phyloP scores from a whole-genome alignment of 2,888 invertebrate species.

The Dasypogon diadema region DNA sequence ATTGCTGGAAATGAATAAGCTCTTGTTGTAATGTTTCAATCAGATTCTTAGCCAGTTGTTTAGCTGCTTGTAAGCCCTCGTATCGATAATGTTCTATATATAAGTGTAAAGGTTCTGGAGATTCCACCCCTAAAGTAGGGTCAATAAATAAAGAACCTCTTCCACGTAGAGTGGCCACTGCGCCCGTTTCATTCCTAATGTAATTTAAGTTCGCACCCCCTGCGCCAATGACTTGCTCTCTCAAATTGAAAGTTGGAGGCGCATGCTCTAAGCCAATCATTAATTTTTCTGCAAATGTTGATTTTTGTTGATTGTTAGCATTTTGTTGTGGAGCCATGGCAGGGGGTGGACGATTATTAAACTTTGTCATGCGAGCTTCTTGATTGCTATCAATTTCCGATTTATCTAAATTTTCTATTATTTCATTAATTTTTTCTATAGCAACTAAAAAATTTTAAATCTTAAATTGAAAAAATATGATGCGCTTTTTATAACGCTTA shows the following conservation, averaged over 20 bases:
- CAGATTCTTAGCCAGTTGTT: slow-evolving; percentile 80
- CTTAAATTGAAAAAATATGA: no score
- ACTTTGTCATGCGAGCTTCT: slow-evolving; percentile 53
- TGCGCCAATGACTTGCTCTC: slow-evolving; percentile 79
- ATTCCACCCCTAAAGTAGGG: slow-evolving; percentile 72
- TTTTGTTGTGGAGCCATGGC: slow-evolving; percentile 53
- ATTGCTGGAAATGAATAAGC: slow-evolving; percentile 63
- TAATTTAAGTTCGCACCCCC: slow-evolving; percentile 81
- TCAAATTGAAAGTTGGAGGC: slow-evolving; percentile 80
- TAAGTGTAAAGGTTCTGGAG: slow-evolving; percentile 80
- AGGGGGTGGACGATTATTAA: slow-evolving; percentile 53
- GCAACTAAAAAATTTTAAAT: slow-evolving; percentile 60
- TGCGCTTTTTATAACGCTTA: slow-evolving; percentile 59
- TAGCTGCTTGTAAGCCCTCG: slow-evolving; percentile 73
- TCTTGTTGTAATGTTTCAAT: slow-evolving; percentile 81
- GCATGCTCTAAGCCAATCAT: slow-evolving; percentile 83
- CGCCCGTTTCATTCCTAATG: slow-evolving; percentile 81
- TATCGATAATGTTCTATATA: slow-evolving; percentile 80
- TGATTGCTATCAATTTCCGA: neutral
- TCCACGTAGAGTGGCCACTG: slow-evolving; percentile 79
- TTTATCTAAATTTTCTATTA: slow-evolving; percentile 51
- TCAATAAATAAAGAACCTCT: slow-evolving; percentile 76
- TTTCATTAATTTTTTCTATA: slow-evolving; percentile 62
- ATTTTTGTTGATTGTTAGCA: slow-evolving; percentile 45
- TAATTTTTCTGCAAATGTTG: slow-evolving; percentile 74